Evolutionary conservation across 2,888 invertebrate species (phyloP).

Genomic region (Apoderus coryli): DNA sequence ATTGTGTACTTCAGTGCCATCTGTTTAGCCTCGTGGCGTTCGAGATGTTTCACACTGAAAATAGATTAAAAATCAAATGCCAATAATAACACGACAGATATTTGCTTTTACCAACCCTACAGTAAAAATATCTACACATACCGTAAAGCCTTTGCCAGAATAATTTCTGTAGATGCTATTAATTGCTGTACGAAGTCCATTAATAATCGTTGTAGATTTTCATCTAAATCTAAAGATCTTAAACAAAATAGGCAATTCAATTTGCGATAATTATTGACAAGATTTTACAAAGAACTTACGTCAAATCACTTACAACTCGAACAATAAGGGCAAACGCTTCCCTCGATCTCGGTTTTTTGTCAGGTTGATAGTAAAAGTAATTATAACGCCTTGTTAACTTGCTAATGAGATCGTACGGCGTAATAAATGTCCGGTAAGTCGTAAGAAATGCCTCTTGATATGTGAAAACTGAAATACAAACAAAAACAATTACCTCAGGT

Average conservation of each 20-base stretch:
- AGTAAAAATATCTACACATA: too few relatives aligned
- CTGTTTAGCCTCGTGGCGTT: conserved; percentile 47
- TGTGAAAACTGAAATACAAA: conserved; percentile 55
- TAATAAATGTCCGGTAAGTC: conserved; percentile 91
- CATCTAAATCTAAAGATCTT: conserved; percentile 75
- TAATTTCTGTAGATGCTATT: conserved; percentile 81
- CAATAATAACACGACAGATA: too few relatives aligned
- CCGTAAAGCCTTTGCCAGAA: conserved; percentile 78
- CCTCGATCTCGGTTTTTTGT: conserved; percentile 62
- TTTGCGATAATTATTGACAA: background rate
- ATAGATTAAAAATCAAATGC: too few relatives aligned
- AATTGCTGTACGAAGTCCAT: conserved; percentile 91
- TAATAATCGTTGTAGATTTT: conserved; percentile 61
- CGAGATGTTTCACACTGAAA: conserved; percentile 81
- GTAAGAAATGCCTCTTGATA: conserved; percentile 97
- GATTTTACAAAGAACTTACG: conserved; percentile 47
- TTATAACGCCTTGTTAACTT: conserved; percentile 71
- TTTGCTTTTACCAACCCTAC: too few relatives aligned
- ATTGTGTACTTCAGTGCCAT: conserved; percentile 18
- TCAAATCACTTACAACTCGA: conserved; percentile 88
- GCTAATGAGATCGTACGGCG: conserved; percentile 70
- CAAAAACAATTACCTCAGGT: too few relatives aligned
- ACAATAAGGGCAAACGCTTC: conserved; percentile 88
- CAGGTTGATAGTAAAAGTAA: conserved; percentile 56
- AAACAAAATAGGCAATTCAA: conserved; percentile 18